A percentile compares a stretch with the other conserved stretches of the same genome.
Evolutionary conservation across 2,888 invertebrate species (phyloP).

Genomic region (Hipparchia sbordonii): DNA sequence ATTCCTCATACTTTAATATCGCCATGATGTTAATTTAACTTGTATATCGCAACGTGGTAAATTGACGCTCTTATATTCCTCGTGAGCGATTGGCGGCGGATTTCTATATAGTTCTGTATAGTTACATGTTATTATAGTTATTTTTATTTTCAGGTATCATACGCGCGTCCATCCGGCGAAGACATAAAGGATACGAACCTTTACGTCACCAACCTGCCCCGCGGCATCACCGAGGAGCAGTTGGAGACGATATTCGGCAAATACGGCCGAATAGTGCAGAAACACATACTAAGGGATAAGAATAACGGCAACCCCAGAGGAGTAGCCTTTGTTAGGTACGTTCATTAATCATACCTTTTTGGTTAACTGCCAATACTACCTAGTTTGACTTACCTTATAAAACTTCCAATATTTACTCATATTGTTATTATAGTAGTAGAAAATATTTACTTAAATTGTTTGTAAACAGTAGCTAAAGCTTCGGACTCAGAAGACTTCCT

Average conservation of each 20-base stretch:
- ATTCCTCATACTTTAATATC: too few species aligned
- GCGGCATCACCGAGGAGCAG: slow-evolving; percentile 91
- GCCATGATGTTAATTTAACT: too few species aligned
- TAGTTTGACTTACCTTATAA: too few species aligned
- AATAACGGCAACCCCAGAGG: slow-evolving; percentile 93
- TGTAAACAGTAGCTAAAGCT: not conserved
- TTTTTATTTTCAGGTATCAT: slow-evolving; percentile 86
- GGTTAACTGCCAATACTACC: too few species aligned
- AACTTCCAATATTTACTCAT: too few species aligned
- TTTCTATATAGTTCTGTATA: too few species aligned
- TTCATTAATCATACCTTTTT: not conserved
- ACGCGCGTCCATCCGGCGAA: slow-evolving; percentile 95
- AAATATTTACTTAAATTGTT: not conserved
- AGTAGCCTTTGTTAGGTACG: slow-evolving; percentile 94
- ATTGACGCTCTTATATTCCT: too few species aligned
- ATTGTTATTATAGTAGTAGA: too few species aligned
- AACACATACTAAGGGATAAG: slow-evolving; percentile 94
- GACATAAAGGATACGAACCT: slow-evolving; percentile 97
- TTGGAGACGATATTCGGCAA: slow-evolving; percentile 93
- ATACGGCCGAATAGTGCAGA: slow-evolving; percentile 95
- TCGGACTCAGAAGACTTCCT: not conserved
- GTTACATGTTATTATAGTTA: not conserved
- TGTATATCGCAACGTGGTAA: too few species aligned
- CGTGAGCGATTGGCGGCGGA: too few species aligned
- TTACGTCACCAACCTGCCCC: slow-evolving; percentile 96